These are phyloP conservation scores for Halictus quadricinctus DNA, from an alignment of 2,888 invertebrate species.

Conservation along the genomic window DNA sequence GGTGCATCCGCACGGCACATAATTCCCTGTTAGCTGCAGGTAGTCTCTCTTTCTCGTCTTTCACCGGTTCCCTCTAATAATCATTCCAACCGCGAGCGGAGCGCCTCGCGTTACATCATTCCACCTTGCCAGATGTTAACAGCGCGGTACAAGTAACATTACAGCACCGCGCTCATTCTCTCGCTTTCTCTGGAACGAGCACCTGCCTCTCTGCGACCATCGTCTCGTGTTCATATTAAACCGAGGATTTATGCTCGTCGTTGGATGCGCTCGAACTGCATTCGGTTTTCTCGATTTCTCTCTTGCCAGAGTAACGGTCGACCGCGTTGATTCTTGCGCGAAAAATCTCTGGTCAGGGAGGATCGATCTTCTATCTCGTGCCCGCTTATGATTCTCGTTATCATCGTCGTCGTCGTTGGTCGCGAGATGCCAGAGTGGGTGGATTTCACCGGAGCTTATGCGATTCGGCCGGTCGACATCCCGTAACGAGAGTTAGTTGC, in stretches of 20 bases:
- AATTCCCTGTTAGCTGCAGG: neutral
- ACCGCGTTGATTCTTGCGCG: neutral
- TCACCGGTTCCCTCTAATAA: neutral
- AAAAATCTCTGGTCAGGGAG: neutral
- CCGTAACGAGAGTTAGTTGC: conserved; percentile 49
- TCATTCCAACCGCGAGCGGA: neutral
- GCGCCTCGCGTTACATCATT: conserved; percentile 1
- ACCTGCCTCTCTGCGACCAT: conserved; percentile 7
- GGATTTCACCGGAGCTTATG: conserved; percentile 20
- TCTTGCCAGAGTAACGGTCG: neutral
- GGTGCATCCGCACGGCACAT: neutral
- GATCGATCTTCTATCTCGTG: neutral
- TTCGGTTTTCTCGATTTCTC: conserved; percentile 2
- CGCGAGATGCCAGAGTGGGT: conserved; percentile 8
- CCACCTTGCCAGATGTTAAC: conserved; percentile 11
- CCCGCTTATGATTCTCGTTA: neutral
- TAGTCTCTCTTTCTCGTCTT: neutral
- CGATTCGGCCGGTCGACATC: conserved; percentile 30
- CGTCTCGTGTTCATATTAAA: conserved; percentile 66
- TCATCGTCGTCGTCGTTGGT: conserved; percentile 5
- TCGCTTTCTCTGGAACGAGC: conserved; percentile 27
- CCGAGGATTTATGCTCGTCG: conserved; percentile 66
- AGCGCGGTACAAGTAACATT: neutral
- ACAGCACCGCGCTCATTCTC: neutral
- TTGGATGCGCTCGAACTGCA: neutral